Conservation (phyloP, 2,113 vertebrate species). For the Mola mola region DNA sequence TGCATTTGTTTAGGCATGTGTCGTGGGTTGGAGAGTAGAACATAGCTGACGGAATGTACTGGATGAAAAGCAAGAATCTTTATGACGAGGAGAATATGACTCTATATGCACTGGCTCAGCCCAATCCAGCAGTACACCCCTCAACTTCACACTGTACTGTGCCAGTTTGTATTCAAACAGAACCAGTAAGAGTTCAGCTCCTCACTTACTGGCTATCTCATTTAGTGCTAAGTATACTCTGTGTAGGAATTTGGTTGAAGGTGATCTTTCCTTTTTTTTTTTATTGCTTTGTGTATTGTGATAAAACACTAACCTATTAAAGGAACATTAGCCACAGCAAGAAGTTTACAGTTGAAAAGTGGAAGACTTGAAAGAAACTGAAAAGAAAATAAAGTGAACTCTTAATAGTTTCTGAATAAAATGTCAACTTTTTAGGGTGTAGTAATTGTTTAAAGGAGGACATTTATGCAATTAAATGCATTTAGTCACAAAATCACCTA, state of each 20-base stretch:
- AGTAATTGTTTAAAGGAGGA: too few relatives aligned
- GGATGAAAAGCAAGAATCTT: conserved; percentile 36
- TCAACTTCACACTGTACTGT: conserved; percentile 38
- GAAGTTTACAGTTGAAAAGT: neutral
- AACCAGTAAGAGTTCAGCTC: conserved; percentile 42
- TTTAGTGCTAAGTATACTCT: too few relatives aligned
- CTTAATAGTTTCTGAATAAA: neutral
- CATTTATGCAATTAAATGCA: too few relatives aligned
- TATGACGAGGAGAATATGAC: conserved; percentile 23
- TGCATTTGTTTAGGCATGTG: conserved; percentile 6
- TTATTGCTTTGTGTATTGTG: too few relatives aligned
- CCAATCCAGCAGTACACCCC: conserved; percentile 54
- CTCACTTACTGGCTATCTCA: too few relatives aligned
- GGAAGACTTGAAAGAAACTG: neutral
- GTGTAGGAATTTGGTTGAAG: neutral
- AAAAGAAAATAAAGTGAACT: neutral
- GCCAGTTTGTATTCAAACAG: conserved; percentile 46
- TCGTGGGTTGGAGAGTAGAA: conserved; percentile 9
- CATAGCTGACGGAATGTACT: conserved; percentile 22
- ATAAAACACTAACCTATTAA: too few relatives aligned
- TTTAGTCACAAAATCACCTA: too few relatives aligned
- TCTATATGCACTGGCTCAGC: conserved; percentile 39
- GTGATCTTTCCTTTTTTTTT: neutral
- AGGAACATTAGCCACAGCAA: too few relatives aligned
- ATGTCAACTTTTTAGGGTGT: neutral